Conservation (phyloP, 2,113 vertebrate genomes). For the Rhizomys pruinosus region DNA sequence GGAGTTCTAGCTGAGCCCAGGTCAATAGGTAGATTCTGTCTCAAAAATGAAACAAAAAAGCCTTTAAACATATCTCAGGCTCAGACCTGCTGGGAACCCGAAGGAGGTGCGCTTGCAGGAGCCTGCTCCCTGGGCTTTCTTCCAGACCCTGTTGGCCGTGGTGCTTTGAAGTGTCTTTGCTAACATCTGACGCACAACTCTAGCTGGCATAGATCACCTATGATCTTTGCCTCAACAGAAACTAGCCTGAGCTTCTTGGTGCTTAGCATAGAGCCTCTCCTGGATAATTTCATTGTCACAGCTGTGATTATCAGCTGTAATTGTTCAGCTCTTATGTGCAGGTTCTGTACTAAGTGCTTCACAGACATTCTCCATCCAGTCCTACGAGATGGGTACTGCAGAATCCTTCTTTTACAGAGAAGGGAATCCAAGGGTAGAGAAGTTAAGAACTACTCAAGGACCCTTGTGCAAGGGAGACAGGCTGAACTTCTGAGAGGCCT, state of each 20-base stretch:
- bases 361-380: neutral
- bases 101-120: neutral
- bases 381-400: neutral
- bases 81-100: neutral
- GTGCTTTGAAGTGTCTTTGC: neutral
- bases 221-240: neutral
- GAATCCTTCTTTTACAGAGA: neutral
- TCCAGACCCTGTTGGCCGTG: neutral
- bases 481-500: neutral
- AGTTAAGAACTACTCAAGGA: constrained; percentile 9
- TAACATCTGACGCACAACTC: neutral
- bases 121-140: neutral
- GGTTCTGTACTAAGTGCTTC: constrained; percentile 9
- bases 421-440: neutral
- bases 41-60: neutral
- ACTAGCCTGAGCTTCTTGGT: neutral
- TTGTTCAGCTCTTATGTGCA: neutral
- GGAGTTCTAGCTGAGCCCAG: neutral
- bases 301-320: neutral
- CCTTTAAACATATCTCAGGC: neutral
- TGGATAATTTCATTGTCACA: neutral
- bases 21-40: neutral
- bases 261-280: neutral
- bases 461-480: neutral
- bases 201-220: neutral